phyloP scores from a whole-genome alignment of 1,140 invertebrate genomes.

The Drosophila busckii region DNA sequence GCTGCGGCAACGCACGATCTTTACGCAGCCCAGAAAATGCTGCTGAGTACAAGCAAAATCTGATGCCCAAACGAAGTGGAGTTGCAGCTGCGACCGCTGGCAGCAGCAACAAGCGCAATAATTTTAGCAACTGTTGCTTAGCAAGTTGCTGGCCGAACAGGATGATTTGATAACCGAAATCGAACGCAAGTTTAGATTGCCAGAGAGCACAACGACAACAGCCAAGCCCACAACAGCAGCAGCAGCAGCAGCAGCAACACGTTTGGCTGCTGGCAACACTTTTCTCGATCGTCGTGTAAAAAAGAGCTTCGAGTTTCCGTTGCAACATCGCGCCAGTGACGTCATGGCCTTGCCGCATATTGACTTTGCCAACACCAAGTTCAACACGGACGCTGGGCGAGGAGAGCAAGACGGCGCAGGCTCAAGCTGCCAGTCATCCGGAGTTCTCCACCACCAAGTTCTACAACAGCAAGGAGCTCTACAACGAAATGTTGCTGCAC shows the following conservation, averaged over 20 bases:
- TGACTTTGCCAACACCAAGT: slow-evolving; percentile 76
- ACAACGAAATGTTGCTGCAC: slow-evolving; percentile 77
- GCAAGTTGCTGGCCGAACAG: slow-evolving; percentile 66
- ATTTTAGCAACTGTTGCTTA: slow-evolving; percentile 28
- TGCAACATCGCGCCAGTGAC: slow-evolving; percentile 63
- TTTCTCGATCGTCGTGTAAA: slow-evolving; percentile 73
- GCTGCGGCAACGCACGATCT: slow-evolving; percentile 44
- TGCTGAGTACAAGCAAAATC: slow-evolving; percentile 61
- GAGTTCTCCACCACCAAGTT: slow-evolving; percentile 78
- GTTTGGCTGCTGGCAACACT: slow-evolving; percentile 31
- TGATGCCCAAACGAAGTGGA: slow-evolving; percentile 74
- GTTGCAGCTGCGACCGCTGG: slow-evolving; percentile 7
- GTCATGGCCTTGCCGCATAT: slow-evolving; percentile 59
- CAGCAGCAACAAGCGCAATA: slow-evolving; percentile 9
- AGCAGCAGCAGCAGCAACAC: background rate
- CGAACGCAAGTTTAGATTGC: slow-evolving; percentile 69
- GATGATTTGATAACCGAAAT: slow-evolving; percentile 76
- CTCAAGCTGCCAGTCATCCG: slow-evolving; percentile 44
- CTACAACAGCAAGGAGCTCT: slow-evolving; percentile 78
- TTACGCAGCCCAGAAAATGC: slow-evolving; percentile 47
- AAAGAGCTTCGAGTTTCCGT: slow-evolving; percentile 73
- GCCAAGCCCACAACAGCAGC: background rate
- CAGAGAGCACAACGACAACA: slow-evolving; percentile 48
- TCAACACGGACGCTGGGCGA: slow-evolving; percentile 51
- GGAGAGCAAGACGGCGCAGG: background rate